Conservation (phyloP, 1,140 invertebrate genomes). For the Euglossa dilemma region DNA sequence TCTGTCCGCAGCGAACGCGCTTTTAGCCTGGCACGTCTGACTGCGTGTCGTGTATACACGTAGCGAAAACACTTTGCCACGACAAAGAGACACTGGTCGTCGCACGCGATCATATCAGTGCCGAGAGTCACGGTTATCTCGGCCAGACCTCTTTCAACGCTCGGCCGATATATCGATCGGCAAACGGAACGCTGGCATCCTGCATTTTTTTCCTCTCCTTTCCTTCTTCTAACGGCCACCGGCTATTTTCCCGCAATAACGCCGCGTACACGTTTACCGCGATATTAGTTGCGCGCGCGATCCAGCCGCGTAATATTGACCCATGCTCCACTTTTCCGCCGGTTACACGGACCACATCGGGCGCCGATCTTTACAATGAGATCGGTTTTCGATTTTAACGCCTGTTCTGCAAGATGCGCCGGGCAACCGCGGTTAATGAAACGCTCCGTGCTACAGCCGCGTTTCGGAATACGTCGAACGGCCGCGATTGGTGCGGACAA, state of each 20-base stretch:
- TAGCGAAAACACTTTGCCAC: constrained; percentile 24
- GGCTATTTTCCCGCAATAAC: constrained; percentile 24
- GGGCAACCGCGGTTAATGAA: background rate
- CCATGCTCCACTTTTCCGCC: constrained; percentile 19
- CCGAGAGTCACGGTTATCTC: constrained; percentile 12
- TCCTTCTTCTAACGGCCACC: background rate
- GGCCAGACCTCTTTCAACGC: background rate
- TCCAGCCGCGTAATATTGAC: constrained; percentile 17
- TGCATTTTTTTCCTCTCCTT: background rate
- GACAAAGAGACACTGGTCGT: constrained; percentile 21
- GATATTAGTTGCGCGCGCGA: constrained; percentile 14
- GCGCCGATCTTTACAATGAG: background rate
- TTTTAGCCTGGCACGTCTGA: constrained; percentile 62
- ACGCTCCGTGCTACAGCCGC: too few relatives aligned
- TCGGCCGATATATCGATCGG: constrained; percentile 25
- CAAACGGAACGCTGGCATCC: background rate
- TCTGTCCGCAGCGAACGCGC: constrained; percentile 38
- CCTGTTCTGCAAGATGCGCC: too few relatives aligned
- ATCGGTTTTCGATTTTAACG: background rate
- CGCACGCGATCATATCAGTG: background rate
- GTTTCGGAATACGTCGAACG: too few relatives aligned
- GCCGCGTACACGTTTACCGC: background rate
- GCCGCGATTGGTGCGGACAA: too few relatives aligned
- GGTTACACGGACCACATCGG: background rate
- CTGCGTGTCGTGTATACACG: constrained; percentile 32